Evolutionary conservation across 2,888 invertebrate genomes (phyloP).

Genomic region (Antheraea assamensis): DNA sequence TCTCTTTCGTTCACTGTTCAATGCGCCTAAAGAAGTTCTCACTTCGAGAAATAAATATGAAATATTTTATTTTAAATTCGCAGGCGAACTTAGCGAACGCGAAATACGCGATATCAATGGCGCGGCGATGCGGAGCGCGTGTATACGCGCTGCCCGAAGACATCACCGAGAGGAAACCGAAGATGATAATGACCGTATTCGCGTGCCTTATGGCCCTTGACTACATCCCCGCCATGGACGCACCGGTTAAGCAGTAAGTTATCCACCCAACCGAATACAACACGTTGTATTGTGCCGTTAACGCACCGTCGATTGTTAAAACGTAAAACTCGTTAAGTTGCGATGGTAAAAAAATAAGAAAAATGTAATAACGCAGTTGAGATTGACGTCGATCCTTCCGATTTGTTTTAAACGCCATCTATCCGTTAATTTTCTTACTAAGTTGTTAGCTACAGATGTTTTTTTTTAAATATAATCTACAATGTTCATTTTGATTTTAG

Average conservation of each 20-base stretch:
- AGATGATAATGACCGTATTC: conserved; percentile 99
- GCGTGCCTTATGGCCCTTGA: conserved; percentile 99
- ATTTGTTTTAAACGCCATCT: background rate
- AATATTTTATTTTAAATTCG: background rate
- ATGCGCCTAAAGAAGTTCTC: no score
- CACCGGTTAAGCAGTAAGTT: conserved; percentile 65
- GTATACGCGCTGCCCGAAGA: conserved; percentile 99
- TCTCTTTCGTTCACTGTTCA: no score
- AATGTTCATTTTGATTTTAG: no score
- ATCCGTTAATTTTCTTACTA: background rate
- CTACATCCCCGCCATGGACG: conserved; percentile 94
- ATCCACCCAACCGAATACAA: background rate
- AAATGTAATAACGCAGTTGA: no score
- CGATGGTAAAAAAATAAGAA: background rate
- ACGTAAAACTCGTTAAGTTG: background rate
- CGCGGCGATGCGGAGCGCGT: conserved; percentile 97
- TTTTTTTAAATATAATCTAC: no score
- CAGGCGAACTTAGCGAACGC: conserved; percentile 98
- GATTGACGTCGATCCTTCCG: no score
- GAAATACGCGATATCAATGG: conserved; percentile 99
- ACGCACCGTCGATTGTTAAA: background rate
- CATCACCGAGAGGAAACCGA: conserved; percentile 98
- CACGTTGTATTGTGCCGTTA: conserved; percentile 19
- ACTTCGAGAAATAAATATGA: no score
- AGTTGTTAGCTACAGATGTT: background rate